These are phyloP conservation scores for Steinernema feltiae DNA, from an alignment of 1,140 invertebrate genomes.

Conservation along the genomic window DNA sequence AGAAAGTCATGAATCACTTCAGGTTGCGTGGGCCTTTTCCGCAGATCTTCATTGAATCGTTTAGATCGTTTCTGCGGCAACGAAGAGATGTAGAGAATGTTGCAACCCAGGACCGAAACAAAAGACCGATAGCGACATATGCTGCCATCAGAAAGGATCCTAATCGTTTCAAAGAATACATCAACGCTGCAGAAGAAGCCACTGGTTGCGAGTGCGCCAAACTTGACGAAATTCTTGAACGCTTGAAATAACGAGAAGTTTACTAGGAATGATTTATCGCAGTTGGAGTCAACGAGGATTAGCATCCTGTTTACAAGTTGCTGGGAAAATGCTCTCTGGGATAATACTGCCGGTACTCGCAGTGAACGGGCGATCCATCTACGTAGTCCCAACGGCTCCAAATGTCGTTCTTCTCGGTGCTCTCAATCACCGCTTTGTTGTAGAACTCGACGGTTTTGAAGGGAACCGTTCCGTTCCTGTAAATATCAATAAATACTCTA, in stretches of 20 bases:
- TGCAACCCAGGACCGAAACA: too few relatives aligned
- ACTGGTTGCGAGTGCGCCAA: background rate
- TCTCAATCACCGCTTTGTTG: background rate
- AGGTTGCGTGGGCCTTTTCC: background rate
- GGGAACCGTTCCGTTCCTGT: constrained; percentile 19
- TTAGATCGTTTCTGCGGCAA: background rate
- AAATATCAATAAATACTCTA: constrained; percentile 5
- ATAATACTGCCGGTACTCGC: background rate
- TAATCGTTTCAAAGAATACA: background rate
- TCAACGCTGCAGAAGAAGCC: background rate
- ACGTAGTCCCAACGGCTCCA: background rate
- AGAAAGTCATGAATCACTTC: background rate
- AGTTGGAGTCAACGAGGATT: too few relatives aligned
- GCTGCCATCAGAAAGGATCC: background rate
- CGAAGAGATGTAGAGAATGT: too few relatives aligned
- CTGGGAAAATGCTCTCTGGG: background rate
- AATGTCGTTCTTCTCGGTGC: background rate
- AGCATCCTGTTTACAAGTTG: background rate
- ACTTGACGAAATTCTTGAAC: background rate
- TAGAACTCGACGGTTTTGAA: constrained; percentile 28
- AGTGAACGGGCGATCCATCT: background rate
- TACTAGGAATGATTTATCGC: background rate
- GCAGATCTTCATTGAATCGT: background rate
- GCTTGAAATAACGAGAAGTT: background rate
- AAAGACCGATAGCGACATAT: too few relatives aligned